A percentile compares a stretch with the other conserved stretches of the same genome.
Evolutionary conservation across 2,797 vertebrate species (phyloP).

Genomic region (Liasis olivaceus): DNA sequence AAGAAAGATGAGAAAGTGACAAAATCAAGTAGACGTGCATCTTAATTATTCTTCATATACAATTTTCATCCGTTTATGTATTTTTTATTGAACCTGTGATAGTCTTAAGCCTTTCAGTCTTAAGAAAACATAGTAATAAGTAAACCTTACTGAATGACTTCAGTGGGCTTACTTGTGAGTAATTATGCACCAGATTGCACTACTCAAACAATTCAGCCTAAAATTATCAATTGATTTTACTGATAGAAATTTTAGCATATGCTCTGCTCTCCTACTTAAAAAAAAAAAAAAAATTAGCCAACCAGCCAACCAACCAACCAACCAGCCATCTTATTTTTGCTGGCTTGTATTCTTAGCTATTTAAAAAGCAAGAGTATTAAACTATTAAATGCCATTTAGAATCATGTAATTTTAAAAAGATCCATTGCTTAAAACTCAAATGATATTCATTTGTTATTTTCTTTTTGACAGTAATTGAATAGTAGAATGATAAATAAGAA

Average conservation of each 20-base stretch:
- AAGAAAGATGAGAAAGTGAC: neutral
- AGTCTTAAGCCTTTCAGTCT: neutral
- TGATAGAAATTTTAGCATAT: neutral
- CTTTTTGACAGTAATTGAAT: conserved; percentile 40
- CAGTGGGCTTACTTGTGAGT: neutral
- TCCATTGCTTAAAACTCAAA: conserved; percentile 37
- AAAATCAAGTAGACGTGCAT: neutral
- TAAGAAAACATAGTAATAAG: neutral
- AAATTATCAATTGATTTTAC: neutral
- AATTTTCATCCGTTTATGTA: neutral
- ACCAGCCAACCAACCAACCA: neutral
- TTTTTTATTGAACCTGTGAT: neutral
- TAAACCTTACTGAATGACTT: neutral
- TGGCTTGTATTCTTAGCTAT: neutral
- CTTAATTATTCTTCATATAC: neutral
- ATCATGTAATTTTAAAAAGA: neutral
- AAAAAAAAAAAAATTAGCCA: neutral
- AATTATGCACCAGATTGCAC: neutral
- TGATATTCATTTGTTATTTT: conserved; percentile 1
- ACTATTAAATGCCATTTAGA: neutral
- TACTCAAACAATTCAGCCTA: neutral
- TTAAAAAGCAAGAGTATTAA: conserved; percentile 14
- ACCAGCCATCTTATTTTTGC: neutral
- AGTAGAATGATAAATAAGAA: conserved; percentile 46
- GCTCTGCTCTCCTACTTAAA: neutral